Conservation (phyloP, 2,113 vertebrate genomes). For the Terrapene triunguis region DNA sequence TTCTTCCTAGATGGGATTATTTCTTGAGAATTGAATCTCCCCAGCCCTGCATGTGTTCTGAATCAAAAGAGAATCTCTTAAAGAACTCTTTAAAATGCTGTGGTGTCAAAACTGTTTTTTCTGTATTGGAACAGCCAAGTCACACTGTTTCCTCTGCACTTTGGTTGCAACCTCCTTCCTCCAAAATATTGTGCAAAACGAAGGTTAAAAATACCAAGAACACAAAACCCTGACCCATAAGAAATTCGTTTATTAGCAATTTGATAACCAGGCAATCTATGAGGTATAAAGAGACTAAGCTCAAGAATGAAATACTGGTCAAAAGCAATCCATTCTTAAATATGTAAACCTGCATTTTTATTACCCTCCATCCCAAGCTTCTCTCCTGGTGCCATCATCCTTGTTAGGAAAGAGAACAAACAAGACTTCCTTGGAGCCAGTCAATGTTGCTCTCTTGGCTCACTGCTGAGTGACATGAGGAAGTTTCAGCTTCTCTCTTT, state of each 20-base stretch:
- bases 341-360: not conserved
- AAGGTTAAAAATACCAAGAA: not conserved
- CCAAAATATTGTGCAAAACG: not conserved
- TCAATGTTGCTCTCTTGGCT: not conserved
- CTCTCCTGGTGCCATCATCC: not conserved
- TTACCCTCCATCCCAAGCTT: not conserved
- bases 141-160: not conserved
- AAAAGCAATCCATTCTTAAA: not conserved
- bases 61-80: conserved; percentile 41
- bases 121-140: not conserved
- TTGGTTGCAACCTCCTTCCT: not conserved
- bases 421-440: not conserved
- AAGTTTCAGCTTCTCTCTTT: not conserved
- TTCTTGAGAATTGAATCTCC: conserved; percentile 17
- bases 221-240: not conserved
- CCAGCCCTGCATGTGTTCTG: not conserved
- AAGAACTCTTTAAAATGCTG: conserved; percentile 13
- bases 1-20: not conserved
- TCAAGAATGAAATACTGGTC: not conserved
- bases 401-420: not conserved
- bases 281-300: not conserved
- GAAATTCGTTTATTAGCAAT: not conserved
- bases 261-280: not conserved
- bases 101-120: not conserved
- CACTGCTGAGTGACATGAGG: accelerated